Evolutionary conservation across 2,113 vertebrate genomes (phyloP), one percentile per base, ranked within the genome.

Genomic region (Boulengeromyrus knoepffleri): DNA sequence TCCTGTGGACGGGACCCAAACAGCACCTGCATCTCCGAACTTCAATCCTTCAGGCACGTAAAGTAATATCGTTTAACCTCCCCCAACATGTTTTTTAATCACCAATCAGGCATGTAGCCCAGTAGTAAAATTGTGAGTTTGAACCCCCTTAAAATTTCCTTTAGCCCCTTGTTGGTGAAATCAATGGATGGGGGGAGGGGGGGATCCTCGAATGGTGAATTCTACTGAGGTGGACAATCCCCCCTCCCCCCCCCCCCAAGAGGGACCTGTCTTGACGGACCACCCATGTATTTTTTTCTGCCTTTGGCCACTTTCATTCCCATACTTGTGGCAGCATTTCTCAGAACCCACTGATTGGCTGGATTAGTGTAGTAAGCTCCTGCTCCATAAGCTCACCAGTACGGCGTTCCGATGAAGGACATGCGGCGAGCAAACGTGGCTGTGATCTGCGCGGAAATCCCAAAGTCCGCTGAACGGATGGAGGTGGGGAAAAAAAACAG

Each of bases 331-430:
- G 2, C 62, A 70, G 24, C 58, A 6, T 66, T 13, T 74, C 66
- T 15, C 27, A 2, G 9, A 70, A 12, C 70, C 27, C 31, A 6
- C 70, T 39, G 21, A n/a, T 27, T 27, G 9, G 15, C 52, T 53
- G 52, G 17, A 17, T 53, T 19, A 0, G 53, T 7, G 8, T 0
- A 27, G 52, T 7, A 21, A 17, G 4, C 12, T 85, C 45, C 13
- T 62, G 36, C 3, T 21, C 47, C 45, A 24, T 42, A 31, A 74
- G 3, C 95, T 96, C 92, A 98, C 98, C 98, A 98, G 91, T 98
- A 98, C 3, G 98, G 98, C 0, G 98, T 98, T 70, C 98, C 98
- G 0, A 98, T 98, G 94, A 98, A 98, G 46, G 98, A 98, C 93
- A 97, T 98, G 46, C 98, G 94, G 3, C 97, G 95, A 10, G 98